Base-by-base conservation (phyloP, 1,140 invertebrate species). In the Achatina immaculata region DNA sequence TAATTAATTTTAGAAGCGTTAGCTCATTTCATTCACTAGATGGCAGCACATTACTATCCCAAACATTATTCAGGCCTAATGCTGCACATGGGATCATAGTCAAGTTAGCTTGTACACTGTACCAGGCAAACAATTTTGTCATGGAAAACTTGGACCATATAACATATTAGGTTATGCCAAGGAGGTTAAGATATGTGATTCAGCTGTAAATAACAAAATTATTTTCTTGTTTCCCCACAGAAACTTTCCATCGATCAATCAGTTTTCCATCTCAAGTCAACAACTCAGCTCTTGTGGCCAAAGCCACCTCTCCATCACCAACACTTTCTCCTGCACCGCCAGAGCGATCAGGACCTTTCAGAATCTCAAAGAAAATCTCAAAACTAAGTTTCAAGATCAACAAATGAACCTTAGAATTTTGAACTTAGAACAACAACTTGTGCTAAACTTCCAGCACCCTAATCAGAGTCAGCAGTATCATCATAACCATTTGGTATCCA, bases 251-350 rank as follows among this genome's bases (percentile, higher is more conserved):
- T 21, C 65, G 81, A 31, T 84, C 83, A 31, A 84, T 84, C 77
- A 84, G 83, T 58, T 84, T 84, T 45, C 83, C 83, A 65, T 82
- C 83, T 36, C 83, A 82, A 69, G 83, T 84, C 48, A 84, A 81
- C 75, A 84, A 78, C 75, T 72, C 83, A 11, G 28, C 74, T 19
- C 28, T 73, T 7, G 81, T 82, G 45, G 71, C 81, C 40, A 79
- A 81, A 34, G 75, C 81, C 0, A 72, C 74, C 24, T 75, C 78
- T 28, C 48, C 81, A 11, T 80, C 81, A 0, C 78, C 62, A 3
- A 69, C n/a, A 24, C 73, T 66, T 24, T 65, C 69, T 11, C 62
- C 62, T 24, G 14, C 66, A 0, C 77, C 81, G 21, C 76, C 51
- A 6, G 81, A 82, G 36, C 66, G 81, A 19, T 78, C 78, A 55